Evolutionary conservation across 2,888 invertebrate species (phyloP).

Genomic region (Scaptomyza polygonia): DNA sequence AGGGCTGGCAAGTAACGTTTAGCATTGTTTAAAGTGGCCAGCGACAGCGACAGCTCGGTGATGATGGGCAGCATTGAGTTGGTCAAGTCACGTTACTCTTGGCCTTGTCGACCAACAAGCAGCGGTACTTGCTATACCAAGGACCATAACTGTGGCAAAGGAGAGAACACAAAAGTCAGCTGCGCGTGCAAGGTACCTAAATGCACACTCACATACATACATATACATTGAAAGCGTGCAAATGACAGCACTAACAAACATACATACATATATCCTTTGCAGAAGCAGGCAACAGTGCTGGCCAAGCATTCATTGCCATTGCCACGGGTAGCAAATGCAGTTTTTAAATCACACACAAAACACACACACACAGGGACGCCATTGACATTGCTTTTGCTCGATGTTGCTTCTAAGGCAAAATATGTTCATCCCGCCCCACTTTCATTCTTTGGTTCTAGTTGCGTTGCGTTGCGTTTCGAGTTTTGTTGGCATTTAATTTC

Average conservation of each 20-base stretch:
- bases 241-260: background rate
- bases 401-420: constrained; percentile 34
- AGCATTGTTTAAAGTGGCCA: constrained; percentile 1
- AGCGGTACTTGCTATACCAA: constrained; percentile 4
- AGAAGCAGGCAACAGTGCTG: background rate
- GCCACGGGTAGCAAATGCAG: constrained; percentile 56
- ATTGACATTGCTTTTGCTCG: constrained; percentile 42
- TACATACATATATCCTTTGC: background rate
- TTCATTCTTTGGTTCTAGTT: constrained; percentile 8
- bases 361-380: constrained; percentile 30
- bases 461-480: constrained; percentile 37
- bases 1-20: constrained; percentile 7
- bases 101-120: constrained; percentile 29
- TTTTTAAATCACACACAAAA: constrained; percentile 56
- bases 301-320: constrained; percentile 53
- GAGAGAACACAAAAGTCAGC: constrained; percentile 19
- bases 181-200: constrained; percentile 7
- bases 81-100: constrained; percentile 41
- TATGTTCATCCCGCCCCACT: constrained; percentile 16
- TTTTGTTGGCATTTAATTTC: constrained; percentile 41
- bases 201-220: constrained; percentile 3
- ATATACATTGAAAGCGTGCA: background rate
- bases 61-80: constrained; percentile 17
- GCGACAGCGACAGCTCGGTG: constrained; percentile 9
- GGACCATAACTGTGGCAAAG: background rate